Conservation (phyloP, 2,797 vertebrate species). For the Intellagama lesueurii region DNA sequence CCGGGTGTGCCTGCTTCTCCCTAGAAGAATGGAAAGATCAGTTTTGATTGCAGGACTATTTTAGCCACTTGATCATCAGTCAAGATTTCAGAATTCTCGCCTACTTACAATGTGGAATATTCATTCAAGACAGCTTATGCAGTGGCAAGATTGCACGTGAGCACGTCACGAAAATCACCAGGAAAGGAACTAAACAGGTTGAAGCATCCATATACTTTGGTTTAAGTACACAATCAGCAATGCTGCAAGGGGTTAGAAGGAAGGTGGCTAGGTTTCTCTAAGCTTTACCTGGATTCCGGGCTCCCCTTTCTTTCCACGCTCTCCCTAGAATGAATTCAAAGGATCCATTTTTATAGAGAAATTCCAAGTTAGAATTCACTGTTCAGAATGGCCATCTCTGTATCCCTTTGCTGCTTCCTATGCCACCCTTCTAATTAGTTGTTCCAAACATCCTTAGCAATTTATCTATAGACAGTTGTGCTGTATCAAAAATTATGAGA, state of each 20-base stretch:
- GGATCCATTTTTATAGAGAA: neutral
- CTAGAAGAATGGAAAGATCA: conserved; percentile 70
- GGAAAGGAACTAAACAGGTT: neutral
- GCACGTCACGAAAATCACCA: neutral
- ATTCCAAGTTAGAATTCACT: neutral
- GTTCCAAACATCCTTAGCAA: neutral
- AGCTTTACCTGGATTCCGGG: conserved; percentile 71
- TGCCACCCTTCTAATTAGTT: too few species aligned
- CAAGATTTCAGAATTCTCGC: too few species aligned
- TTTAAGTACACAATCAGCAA: neutral
- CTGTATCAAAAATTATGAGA: neutral
- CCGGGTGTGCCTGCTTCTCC: conserved; percentile 84
- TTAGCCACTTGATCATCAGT: too few species aligned
- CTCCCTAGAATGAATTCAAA: conserved; percentile 70
- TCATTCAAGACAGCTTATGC: too few species aligned
- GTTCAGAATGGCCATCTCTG: fast-evolving
- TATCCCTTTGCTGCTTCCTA: neutral
- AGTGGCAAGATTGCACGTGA: too few species aligned
- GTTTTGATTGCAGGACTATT: neutral
- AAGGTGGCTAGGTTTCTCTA: neutral
- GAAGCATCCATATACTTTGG: neutral
- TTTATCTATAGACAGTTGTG: neutral
- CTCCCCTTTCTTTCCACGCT: conserved; percentile 76
- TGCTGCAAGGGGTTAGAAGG: neutral
- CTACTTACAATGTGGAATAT: neutral